A percentile compares a stretch with the other conserved stretches of the same genome.
Conservation (phyloP, 2,113 vertebrate species). For the Corythaeola cristata region DNA sequence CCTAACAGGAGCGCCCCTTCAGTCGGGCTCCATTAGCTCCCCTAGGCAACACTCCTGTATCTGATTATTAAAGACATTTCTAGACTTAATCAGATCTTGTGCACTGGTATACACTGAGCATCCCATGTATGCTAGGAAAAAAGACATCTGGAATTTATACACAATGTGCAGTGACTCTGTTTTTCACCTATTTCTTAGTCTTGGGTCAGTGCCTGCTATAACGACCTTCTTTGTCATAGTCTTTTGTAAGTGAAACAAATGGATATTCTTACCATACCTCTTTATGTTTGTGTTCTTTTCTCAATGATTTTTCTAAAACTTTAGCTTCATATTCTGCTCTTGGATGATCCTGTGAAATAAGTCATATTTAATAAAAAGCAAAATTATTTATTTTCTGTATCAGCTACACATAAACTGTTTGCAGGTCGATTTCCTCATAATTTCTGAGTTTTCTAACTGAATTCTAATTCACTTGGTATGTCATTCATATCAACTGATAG, state of each 20-base stretch:
- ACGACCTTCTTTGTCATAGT: background rate
- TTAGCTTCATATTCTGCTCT: slow-evolving; percentile 91
- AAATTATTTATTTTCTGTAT: background rate
- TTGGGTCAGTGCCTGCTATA: background rate
- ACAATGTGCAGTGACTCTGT: background rate
- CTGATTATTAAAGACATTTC: background rate
- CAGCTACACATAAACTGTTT: background rate
- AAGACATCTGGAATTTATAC: background rate
- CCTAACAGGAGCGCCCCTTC: background rate
- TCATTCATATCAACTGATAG: background rate
- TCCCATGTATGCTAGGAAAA: background rate
- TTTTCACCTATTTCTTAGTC: background rate
- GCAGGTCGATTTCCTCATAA: background rate
- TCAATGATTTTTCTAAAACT: slow-evolving; percentile 86
- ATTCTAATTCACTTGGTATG: background rate
- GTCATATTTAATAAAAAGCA: background rate
- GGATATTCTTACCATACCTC: slow-evolving; percentile 75
- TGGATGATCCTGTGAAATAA: slow-evolving; percentile 83
- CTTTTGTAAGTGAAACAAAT: background rate
- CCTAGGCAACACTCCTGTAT: background rate
- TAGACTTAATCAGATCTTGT: background rate
- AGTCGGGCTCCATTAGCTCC: background rate
- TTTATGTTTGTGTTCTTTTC: slow-evolving; percentile 77
- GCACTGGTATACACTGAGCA: background rate
- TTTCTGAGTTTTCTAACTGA: background rate